Conservation (phyloP, 2,113 vertebrate species). For the Madoqua kirkii region DNA sequence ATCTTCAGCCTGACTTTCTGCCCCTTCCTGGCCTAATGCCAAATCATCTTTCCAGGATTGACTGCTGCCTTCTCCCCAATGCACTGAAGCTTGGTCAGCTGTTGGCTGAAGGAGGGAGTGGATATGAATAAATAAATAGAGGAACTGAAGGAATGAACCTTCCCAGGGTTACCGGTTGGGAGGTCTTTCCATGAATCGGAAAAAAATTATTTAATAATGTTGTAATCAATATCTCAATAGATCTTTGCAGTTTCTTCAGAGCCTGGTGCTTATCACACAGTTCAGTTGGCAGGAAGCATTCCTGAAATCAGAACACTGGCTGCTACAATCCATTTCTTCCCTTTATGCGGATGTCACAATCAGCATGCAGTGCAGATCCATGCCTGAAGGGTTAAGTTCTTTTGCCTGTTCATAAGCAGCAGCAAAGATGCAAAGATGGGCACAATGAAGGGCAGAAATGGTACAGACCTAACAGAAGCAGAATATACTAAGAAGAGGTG, state of each 20-base stretch:
- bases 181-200: background rate
- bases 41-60: background rate
- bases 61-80: background rate
- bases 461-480: background rate
- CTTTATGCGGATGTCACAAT: accelerated
- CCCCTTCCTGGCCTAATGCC: background rate
- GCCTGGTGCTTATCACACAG: background rate
- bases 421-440: background rate
- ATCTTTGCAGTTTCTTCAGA: background rate
- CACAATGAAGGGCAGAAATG: background rate
- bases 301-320: background rate
- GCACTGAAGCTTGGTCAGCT: accelerated
- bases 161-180: background rate
- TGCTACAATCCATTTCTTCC: background rate
- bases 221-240: background rate
- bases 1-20: background rate
- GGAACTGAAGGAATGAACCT: too few relatives aligned
- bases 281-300: background rate
- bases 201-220: background rate
- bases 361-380: background rate
- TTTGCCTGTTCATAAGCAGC: background rate
- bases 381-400: background rate
- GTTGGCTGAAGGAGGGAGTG: background rate
- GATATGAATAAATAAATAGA: background rate
- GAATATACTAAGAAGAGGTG: background rate